Conservation (phyloP, 2,888 invertebrate genomes). For the Caenorhabditis sulstoni region DNA sequence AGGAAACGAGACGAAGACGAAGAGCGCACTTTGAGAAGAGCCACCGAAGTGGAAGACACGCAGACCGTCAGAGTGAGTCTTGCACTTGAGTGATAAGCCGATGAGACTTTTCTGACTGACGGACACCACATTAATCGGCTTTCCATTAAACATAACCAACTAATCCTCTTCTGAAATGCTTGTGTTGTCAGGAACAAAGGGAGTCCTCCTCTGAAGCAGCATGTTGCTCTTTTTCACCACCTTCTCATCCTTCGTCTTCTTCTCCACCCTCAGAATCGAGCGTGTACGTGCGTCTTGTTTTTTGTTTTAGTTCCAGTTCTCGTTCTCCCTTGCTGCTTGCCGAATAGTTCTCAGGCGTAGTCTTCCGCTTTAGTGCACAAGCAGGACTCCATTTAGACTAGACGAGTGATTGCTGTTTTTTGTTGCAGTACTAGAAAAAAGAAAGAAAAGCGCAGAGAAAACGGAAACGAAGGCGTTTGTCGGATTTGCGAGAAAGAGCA, state of each 20-base stretch:
- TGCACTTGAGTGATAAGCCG: too few species aligned
- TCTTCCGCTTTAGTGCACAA: conserved; percentile 22
- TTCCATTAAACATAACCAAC: conserved; percentile 9
- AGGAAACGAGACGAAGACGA: not conserved
- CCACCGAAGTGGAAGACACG: not conserved
- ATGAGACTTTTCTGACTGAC: too few species aligned
- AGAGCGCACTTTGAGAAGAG: too few species aligned
- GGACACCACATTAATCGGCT: conserved; percentile 17
- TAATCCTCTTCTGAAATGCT: conserved; percentile 6
- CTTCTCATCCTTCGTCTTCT: not conserved
- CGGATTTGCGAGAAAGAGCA: conserved; percentile 27
- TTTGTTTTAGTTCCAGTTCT: not conserved
- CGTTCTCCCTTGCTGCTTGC: not conserved
- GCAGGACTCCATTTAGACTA: not conserved
- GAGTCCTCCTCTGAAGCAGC: not conserved
- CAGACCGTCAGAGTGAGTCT: conserved; percentile 4
- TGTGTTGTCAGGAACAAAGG: not conserved
- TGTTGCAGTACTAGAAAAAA: conserved; percentile 8
- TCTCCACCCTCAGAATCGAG: not conserved
- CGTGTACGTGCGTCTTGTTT: conserved; percentile 23
- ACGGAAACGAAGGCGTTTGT: conserved; percentile 12
- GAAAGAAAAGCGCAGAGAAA: conserved; percentile 21
- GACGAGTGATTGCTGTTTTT: not conserved
- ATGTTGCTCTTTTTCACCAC: not conserved
- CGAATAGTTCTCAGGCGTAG: not conserved